These are phyloP conservation scores for Corapipo altera DNA, from an alignment of 2,113 vertebrate genomes.

Conservation along the genomic window DNA sequence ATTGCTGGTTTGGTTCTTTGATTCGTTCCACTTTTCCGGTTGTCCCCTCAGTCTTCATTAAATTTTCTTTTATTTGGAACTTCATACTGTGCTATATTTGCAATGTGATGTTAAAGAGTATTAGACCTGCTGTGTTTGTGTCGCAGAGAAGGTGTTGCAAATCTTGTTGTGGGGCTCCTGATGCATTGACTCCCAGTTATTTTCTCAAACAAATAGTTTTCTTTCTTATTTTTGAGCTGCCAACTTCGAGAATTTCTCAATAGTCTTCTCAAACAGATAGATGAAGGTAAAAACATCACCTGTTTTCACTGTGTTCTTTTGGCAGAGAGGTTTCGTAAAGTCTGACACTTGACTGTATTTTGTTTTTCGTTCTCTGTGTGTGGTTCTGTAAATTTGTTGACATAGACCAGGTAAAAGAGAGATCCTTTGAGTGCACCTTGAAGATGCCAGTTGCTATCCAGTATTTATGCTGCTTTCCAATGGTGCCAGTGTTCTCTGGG, in stretches of 20 bases:
- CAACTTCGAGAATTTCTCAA: background rate
- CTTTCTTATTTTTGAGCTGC: background rate
- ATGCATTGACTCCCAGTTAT: background rate
- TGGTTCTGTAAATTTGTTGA: background rate
- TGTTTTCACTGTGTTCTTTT: accelerated
- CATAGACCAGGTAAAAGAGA: background rate
- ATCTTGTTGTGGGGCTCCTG: background rate
- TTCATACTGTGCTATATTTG: background rate
- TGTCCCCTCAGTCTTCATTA: background rate
- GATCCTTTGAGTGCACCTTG: background rate
- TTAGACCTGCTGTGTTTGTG: background rate
- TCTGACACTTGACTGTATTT: background rate
- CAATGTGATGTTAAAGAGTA: background rate
- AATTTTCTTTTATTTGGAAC: background rate
- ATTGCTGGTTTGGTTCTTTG: background rate
- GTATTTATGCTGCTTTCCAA: background rate
- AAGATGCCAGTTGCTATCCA: background rate
- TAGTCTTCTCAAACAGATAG: background rate
- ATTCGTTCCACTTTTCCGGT: background rate
- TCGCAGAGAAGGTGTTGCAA: background rate
- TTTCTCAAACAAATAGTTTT: background rate
- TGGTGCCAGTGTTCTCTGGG: background rate
- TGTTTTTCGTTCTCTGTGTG: background rate
- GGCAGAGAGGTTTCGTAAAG: background rate
- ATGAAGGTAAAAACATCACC: background rate